Conservation (phyloP, 2,888 invertebrate genomes). For the Chalcosyrphus nemorum region DNA sequence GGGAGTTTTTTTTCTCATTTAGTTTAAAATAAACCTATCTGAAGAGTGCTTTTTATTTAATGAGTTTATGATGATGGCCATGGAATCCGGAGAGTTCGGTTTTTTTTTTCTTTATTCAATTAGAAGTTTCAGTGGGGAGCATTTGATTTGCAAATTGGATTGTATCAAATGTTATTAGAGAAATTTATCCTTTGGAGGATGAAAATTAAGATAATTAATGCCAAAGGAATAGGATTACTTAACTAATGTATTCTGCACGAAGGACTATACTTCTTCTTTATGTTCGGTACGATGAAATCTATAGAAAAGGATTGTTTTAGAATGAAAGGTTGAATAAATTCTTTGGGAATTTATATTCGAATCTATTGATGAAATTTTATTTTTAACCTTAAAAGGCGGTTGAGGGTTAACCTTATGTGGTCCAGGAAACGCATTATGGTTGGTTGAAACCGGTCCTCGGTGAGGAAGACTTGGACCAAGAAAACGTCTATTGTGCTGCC, state of each 20-base stretch:
- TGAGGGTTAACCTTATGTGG: background rate
- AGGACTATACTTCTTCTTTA: slow-evolving; percentile 23
- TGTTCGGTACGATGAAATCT: background rate
- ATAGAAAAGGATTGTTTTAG: background rate
- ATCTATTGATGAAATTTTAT: background rate
- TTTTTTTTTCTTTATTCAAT: slow-evolving; percentile 50
- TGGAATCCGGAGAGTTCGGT: slow-evolving; percentile 42
- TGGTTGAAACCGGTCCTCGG: too few relatives aligned
- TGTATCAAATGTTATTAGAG: slow-evolving; percentile 64
- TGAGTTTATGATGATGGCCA: slow-evolving; percentile 60
- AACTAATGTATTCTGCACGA: slow-evolving; percentile 47
- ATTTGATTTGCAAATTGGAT: slow-evolving; percentile 67
- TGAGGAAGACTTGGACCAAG: too few relatives aligned
- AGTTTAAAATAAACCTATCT: slow-evolving; percentile 25
- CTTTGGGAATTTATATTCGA: background rate
- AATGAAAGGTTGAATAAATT: background rate
- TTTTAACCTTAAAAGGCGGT: background rate
- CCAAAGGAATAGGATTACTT: slow-evolving; percentile 41
- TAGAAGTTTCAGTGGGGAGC: slow-evolving; percentile 37
- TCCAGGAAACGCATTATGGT: background rate
- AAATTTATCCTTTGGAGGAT: slow-evolving; percentile 45
- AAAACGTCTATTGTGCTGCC: too few relatives aligned
- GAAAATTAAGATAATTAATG: slow-evolving; percentile 55
- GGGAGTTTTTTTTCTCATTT: background rate
- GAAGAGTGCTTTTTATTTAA: slow-evolving; percentile 41